Base-by-base conservation (phyloP, 2,888 invertebrate species). In the Elegia similella region DNA sequence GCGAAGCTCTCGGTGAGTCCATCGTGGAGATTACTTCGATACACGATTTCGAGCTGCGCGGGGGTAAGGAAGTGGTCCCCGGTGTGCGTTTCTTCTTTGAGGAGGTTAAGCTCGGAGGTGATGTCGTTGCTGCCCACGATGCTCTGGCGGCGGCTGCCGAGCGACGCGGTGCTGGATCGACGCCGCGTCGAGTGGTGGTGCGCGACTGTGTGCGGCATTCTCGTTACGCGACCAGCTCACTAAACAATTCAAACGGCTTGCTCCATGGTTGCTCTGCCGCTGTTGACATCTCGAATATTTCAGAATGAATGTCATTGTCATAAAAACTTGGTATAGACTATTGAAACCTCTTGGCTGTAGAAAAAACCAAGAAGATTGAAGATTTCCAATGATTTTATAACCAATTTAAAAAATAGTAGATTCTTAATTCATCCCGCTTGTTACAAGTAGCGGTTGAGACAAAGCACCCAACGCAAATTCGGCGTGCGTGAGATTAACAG, bases 1-100 rank as follows among this genome's bases (percentile, higher is more conserved):
- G 95, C 95, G 57, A 92, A 77, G 17, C 72, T 78, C 8, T 90
- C 79, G 0, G 92, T 89, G 52, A 95, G 82, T 8, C 95, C 95
- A 61, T 80, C 79, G 34, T 70, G 69, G 10, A 91, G 57, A 68
- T 87, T 84, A 0, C 93, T 93, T 32, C 86, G 75, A 66, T 90
- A 91, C 3, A 92, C 78, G 7, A 74, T 74, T 63, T 88, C 87
- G 2, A 92, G 75, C 62, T 92, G 92, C 1, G 70, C 68, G 1
- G 86, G 83, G 0, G 86, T 78, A 5, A 92, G 80, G 61, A 89
- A 92, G 62, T 92, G 92, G 60, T 87, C 90, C 0, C 88, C 91
- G 0, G 83, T 87, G 64, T 80, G 77, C 0, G 76, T 73, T 62
- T 92, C 91, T 61, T 89, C 85, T 52, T 81, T 86, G 1, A 89